Conservation (phyloP, 2,113 vertebrate genomes). For the Candoia aspera region DNA sequence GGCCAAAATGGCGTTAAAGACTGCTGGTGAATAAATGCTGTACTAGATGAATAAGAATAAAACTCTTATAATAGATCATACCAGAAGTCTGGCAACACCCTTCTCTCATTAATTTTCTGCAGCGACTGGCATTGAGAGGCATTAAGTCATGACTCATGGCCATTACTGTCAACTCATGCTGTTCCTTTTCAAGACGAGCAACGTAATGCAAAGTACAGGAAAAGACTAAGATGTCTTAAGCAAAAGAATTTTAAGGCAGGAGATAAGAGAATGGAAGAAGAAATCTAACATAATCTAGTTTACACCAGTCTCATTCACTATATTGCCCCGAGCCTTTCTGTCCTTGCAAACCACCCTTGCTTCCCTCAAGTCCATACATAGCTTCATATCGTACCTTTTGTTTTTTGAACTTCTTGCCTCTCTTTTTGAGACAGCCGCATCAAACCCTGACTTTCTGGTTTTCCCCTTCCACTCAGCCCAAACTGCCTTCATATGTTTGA, state of each 20-base stretch:
- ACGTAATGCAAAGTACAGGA: background rate
- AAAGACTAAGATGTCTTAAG: background rate
- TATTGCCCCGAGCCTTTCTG: background rate
- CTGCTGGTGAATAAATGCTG: background rate
- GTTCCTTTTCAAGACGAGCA: background rate
- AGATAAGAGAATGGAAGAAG: background rate
- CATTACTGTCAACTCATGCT: background rate
- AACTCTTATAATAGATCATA: background rate
- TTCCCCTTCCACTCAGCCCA: background rate
- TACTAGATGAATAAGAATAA: background rate
- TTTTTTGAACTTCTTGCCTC: background rate
- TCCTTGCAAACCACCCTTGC: background rate
- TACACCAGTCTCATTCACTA: background rate
- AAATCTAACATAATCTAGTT: background rate
- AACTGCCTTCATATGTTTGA: background rate
- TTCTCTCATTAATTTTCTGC: background rate
- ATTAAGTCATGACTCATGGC: background rate
- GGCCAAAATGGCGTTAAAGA: background rate
- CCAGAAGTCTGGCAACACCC: background rate
- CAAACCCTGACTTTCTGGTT: background rate
- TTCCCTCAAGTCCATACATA: too few species aligned
- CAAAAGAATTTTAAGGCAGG: background rate
- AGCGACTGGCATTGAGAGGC: background rate
- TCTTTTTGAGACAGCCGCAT: background rate
- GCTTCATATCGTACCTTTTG: background rate